Evolutionary conservation across 2,113 vertebrate species (phyloP), one percentile per base, ranked within the genome.

Genomic region (Eubucco bourcierii): DNA sequence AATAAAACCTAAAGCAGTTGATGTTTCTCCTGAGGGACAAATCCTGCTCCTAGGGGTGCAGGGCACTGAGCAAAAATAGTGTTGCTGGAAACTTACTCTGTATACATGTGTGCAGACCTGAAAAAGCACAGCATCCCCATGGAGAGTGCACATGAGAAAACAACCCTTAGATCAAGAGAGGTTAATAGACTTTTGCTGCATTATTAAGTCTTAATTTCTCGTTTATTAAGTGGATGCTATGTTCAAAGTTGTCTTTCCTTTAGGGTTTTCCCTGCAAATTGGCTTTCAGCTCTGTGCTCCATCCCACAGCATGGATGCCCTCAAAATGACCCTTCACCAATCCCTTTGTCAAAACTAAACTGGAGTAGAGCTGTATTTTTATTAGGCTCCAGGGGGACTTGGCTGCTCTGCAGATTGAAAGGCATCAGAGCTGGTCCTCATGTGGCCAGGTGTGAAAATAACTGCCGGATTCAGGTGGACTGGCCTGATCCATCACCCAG

Each of bases 201-300:
- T 97, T 98, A 97, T 97, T 97, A 97, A 97, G 97, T 94, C 95
- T 97, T 97, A 97, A 98, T 97, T 98, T 97, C 93, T 87, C 95
- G 12, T 98, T 97, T 97, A 97, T 97, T 97, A 97, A 97, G 92
- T 63, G 33, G 96, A 96, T 85, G 66, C 58, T 80, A 77, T 93
- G 85, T 96, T 96, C 95, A 70, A 94, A 97, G 95, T 88, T 95
- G 90, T 80, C 88, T 96, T 97, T 95, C 96, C 98, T 97, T 90
- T 91, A 94, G 97, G 96, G 95, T 70, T 95, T 97, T 98, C 86
- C 88, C 87, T 95, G 89, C 39, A 97, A 97, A 97, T 97, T 97
- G 95, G 88, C 85, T 97, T 77, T 95, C 93, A 80, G 93, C 90
- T 93, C 79, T 34, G 72, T 1, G 77, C 87, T 93, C 59, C 94